A percentile compares a stretch with the other conserved stretches of the same genome.
These are phyloP conservation scores for Micronycteris hirsuta DNA, from an alignment of 2,113 vertebrate genomes.

Conservation along the genomic window DNA sequence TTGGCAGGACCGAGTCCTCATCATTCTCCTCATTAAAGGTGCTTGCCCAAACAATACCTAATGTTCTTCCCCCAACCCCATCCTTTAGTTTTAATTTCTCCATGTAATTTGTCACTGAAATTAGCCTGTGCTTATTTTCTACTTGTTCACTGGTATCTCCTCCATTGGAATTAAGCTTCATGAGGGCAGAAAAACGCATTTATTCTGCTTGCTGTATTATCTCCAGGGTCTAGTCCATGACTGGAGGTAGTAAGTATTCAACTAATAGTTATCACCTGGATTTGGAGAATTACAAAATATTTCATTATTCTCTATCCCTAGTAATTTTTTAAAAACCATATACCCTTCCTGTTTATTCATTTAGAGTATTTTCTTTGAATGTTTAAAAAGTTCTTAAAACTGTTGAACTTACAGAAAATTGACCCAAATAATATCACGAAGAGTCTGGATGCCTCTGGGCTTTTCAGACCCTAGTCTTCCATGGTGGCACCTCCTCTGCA, in stretches of 20 bases:
- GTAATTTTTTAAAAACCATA: not conserved
- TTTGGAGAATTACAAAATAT: not conserved
- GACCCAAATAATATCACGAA: not conserved
- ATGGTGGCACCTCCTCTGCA: not conserved
- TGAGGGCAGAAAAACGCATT: not conserved
- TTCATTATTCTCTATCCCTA: not conserved
- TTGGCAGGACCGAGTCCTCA: fast-evolving
- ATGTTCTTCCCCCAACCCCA: not conserved
- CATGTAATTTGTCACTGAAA: not conserved
- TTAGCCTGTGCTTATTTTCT: not conserved
- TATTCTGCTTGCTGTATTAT: fast-evolving
- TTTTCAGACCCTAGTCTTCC: not conserved
- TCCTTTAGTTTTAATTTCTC: not conserved
- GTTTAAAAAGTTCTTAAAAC: not conserved
- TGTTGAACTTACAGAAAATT: not conserved
- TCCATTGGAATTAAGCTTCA: not conserved
- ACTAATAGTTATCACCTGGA: not conserved
- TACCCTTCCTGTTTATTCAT: not conserved
- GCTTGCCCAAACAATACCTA: not conserved
- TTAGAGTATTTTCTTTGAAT: not conserved
- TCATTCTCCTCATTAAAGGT: not conserved
- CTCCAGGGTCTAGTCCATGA: not conserved
- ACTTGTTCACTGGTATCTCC: not conserved
- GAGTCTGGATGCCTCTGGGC: not conserved
- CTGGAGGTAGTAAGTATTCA: not conserved